These are phyloP conservation scores for Cydia strobilella DNA, from an alignment of 1,140 invertebrate species.

Conservation along the genomic window DNA sequence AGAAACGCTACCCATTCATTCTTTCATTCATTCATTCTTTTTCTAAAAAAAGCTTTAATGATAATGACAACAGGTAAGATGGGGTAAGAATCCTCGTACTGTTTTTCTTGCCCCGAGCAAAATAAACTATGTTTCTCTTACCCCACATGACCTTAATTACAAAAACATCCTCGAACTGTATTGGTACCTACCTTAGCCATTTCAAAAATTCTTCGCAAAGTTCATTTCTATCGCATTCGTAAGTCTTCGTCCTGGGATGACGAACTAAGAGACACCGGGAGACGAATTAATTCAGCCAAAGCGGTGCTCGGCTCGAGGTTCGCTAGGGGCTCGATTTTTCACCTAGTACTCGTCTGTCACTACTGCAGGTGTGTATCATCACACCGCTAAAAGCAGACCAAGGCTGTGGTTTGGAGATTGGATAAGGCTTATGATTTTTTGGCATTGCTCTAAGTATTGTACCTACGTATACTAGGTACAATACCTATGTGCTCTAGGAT, in stretches of 20 bases:
- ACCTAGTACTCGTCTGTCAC: slow-evolving; percentile 74
- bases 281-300: slow-evolving; percentile 76
- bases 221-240: slow-evolving; percentile 40
- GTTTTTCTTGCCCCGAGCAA: too few species aligned
- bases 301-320: slow-evolving; percentile 46
- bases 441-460: too few species aligned
- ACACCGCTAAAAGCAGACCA: slow-evolving; percentile 59
- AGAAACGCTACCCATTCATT: too few species aligned
- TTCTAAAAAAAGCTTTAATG: too few species aligned
- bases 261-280: slow-evolving; percentile 73
- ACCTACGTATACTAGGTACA: too few species aligned
- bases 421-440: slow-evolving; percentile 44
- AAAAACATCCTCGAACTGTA: background rate
- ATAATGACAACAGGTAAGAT: too few species aligned
- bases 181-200: background rate
- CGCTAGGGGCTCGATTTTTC: slow-evolving; percentile 60
- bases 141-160: too few species aligned
- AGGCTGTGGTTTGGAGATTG: slow-evolving; percentile 37
- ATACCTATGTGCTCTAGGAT: too few species aligned
- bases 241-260: slow-evolving; percentile 53
- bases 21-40: too few species aligned
- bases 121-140: too few species aligned
- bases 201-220: background rate
- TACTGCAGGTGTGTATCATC: slow-evolving; percentile 64
- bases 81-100: too few species aligned